Base-by-base conservation (phyloP, 92 coral and sea anemone species). In the Porites lobata region DNA sequence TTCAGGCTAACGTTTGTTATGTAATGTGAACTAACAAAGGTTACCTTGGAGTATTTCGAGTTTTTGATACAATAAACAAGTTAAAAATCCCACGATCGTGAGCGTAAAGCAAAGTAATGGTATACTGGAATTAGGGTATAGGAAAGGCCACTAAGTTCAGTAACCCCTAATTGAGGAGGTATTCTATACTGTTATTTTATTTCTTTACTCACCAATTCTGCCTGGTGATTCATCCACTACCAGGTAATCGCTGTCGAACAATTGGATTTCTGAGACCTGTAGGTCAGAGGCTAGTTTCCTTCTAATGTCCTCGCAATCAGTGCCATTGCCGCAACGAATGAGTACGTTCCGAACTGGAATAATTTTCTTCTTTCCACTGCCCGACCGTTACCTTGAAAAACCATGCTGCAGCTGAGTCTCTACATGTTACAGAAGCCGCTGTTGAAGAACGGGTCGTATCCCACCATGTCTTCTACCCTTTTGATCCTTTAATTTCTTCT, bases 311-410 rank as follows among this genome's bases (percentile, higher is more conserved):
- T 47, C 38, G 47, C 86, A 82, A 11, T 59, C 74, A 29, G 86
- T 67, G 53, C 15, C 61, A 29, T 19, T 7, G 13, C n/a, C 14
- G 24, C 76, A 68, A 43, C 78, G 7, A 19, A 69, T 29, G 29
- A 82, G 65, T 21, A 26, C 14, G 78, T 82, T 82, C 50, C 62
- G 29, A 38, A 81, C 38, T 15, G 86, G 65, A n/a, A 20, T 38
- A 13, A 82, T 82, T 24, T 82, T 82, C 65, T 69, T 82, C 19
- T n/a, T 68, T 8, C 86, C 75, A 63, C 32, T 69, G 54, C 8
- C 84, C 65, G 17, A 78, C 83, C 10, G 50, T 78, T 78, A 78
- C 43, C 32, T 78, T 78, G 17, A 78, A 78, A 57, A 78, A 78
- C 83, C 72, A 78, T 56, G 82, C 74, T 69, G 74, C 14, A 7